Evolutionary conservation across 1,140 invertebrate species (phyloP).

Genomic region (Mizuhopecten yessoensis): DNA sequence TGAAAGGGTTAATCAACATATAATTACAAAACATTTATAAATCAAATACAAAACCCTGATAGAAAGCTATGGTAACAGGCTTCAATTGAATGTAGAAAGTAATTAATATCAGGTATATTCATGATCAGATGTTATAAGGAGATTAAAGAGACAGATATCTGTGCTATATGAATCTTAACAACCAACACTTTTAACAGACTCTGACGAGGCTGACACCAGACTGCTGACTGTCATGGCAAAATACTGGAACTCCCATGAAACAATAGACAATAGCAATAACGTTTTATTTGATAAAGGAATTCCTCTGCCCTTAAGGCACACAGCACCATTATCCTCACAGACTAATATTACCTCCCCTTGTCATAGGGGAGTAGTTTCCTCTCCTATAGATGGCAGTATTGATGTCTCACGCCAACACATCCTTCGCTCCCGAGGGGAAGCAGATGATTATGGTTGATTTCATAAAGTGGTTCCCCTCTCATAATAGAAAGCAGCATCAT

Average conservation of each 20-base stretch:
- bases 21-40: no score
- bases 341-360: conserved; percentile 20
- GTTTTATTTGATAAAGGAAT: not conserved
- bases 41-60: no score
- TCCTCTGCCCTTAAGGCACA: not conserved
- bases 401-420: not conserved
- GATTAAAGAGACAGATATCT: not conserved
- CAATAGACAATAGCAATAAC: conserved; percentile 21
- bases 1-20: no score
- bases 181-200: not conserved
- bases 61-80: no score
- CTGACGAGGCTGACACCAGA: no score
- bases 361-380: not conserved
- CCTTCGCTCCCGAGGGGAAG: not conserved
- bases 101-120: no score
- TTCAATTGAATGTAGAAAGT: no score
- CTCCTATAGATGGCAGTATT: no score
- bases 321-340: not conserved
- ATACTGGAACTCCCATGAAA: not conserved
- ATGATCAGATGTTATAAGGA: not conserved
- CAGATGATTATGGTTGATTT: no score
- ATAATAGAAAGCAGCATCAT: no score
- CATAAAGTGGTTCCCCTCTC: no score
- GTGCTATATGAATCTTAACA: not conserved
- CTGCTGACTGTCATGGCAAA: not conserved